phyloP scores from a whole-genome alignment of 2,797 vertebrate species.

The Protonibea diacanthus region DNA sequence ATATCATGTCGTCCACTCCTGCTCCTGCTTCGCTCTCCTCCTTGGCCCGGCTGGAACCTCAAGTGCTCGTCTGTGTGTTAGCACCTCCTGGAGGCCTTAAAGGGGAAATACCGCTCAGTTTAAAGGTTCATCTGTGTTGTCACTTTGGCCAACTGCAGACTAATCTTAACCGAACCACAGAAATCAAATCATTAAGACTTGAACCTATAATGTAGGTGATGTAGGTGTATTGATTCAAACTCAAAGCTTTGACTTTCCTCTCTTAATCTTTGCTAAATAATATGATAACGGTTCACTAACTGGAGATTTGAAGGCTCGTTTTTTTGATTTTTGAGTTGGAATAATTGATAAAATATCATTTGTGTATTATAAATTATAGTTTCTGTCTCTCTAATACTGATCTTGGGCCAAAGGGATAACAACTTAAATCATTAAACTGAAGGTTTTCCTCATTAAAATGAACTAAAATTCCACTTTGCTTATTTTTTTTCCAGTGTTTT shows the following conservation, averaged over 20 bases:
- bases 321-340: not conserved
- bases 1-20: not conserved
- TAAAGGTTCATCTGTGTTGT: conserved; percentile 7
- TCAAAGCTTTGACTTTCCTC: not conserved
- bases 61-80: conserved; percentile 34
- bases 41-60: conserved; percentile 35
- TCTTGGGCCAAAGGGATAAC: not conserved
- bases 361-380: not conserved
- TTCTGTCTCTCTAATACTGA: not conserved
- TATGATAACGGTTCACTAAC: not conserved
- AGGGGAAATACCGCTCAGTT: conserved; percentile 26
- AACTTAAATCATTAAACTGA: conserved; percentile 27
- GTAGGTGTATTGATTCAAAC: not conserved
- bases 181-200: not conserved
- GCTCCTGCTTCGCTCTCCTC: conserved; percentile 19
- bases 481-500: conserved; percentile 37
- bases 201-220: too few species aligned
- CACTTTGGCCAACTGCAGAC: not conserved
- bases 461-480: conserved; percentile 59
- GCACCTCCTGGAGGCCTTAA: conserved; percentile 62
- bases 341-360: not conserved
- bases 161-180: not conserved
- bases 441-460: not conserved
- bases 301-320: not conserved
- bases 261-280: not conserved